Conservation (phyloP, 2,888 invertebrate species). For the Heliconius ethilla region DNA sequence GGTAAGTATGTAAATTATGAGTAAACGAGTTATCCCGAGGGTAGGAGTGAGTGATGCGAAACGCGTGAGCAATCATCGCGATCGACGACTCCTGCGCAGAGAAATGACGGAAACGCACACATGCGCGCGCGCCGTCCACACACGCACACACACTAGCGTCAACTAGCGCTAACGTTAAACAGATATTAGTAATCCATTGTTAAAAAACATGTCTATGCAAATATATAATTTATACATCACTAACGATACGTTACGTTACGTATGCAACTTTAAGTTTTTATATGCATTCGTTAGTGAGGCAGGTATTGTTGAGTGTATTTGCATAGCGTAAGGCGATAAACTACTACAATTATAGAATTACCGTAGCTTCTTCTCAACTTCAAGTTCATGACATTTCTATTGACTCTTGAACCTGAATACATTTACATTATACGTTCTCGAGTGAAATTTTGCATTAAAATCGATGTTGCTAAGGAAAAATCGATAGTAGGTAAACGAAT, state of each 20-base stretch:
- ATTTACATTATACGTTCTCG: not conserved
- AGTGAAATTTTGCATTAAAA: not conserved
- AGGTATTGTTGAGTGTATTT: constrained; percentile 36
- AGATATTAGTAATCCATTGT: constrained; percentile 69
- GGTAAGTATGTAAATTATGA: constrained; percentile 75
- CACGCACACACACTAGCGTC: constrained; percentile 45
- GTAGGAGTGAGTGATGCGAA: constrained; percentile 79
- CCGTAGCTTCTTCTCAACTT: constrained; percentile 12
- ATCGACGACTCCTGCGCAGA: constrained; percentile 76
- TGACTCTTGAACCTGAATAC: constrained; percentile 16
- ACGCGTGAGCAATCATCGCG: constrained; percentile 80
- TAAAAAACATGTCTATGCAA: constrained; percentile 64
- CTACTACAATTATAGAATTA: constrained; percentile 26
- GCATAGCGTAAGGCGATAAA: constrained; percentile 32
- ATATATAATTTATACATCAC: constrained; percentile 63
- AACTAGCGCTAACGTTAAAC: constrained; percentile 45
- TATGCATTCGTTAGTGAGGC: constrained; percentile 41
- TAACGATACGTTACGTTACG: constrained; percentile 52
- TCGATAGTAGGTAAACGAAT: constrained; percentile 7
- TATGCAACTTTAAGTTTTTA: constrained; percentile 61
- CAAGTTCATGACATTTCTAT: constrained; percentile 18
- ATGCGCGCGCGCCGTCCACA: constrained; percentile 44
- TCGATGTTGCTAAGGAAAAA: constrained; percentile 18
- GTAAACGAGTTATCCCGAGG: constrained; percentile 72
- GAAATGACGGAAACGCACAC: constrained; percentile 73